phyloP scores from a whole-genome alignment of 2,113 vertebrate species.

The Strix uralensis region DNA sequence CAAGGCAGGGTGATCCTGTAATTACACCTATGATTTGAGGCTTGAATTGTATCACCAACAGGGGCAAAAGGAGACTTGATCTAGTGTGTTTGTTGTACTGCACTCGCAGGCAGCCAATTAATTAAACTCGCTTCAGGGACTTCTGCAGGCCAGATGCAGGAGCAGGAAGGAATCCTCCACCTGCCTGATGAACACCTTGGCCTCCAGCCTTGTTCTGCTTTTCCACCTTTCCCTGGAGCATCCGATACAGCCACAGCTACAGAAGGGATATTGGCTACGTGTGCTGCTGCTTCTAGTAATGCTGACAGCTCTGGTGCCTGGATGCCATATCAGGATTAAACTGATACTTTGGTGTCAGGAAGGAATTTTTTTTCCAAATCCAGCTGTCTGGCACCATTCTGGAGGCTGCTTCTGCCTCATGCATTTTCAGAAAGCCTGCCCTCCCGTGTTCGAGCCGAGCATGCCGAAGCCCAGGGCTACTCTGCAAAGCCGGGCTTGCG shows the following conservation, averaged over 20 bases:
- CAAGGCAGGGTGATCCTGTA: not conserved
- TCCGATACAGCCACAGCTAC: not conserved
- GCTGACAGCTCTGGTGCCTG: not conserved
- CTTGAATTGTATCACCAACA: not conserved
- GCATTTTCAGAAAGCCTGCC: not conserved
- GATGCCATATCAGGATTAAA: not conserved
- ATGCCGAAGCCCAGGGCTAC: accelerated
- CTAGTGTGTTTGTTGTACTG: not conserved
- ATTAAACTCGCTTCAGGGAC: not conserved
- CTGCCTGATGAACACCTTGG: accelerated
- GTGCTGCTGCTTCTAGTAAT: not conserved
- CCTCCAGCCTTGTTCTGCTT: not conserved
- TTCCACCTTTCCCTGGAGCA: not conserved
- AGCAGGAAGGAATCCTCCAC: not conserved
- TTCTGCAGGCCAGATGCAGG: not conserved
- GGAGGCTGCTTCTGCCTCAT: not conserved
- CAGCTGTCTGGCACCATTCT: not conserved
- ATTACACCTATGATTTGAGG: not conserved
- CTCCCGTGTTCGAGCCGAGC: not conserved
- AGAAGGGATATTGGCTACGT: not conserved
- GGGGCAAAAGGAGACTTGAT: not conserved
- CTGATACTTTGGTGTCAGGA: not conserved
- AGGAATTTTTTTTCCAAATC: not conserved
- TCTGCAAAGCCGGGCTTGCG: not conserved
- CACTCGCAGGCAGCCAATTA: not conserved